phyloP scores from a whole-genome alignment of 2,888 invertebrate genomes.

The Neoaliturus tenellus region DNA sequence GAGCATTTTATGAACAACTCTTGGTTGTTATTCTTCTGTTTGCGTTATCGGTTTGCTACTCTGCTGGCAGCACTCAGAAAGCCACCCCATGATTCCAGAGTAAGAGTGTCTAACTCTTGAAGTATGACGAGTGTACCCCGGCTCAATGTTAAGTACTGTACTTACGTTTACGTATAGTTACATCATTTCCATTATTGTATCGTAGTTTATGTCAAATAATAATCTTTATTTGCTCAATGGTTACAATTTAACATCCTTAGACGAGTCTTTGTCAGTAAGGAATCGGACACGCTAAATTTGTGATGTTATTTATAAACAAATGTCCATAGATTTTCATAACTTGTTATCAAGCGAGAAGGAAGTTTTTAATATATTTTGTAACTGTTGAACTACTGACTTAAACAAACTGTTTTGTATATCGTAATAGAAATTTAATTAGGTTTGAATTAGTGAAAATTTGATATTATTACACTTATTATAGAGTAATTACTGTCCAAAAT shows the following conservation, averaged over 20 bases:
- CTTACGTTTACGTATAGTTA: constrained; percentile 45
- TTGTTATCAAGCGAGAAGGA: not conserved
- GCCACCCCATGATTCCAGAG: constrained; percentile 49
- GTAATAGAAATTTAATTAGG: not conserved
- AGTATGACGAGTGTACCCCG: constrained; percentile 5
- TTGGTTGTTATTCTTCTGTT: too few species aligned
- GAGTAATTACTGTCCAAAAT: too few species aligned
- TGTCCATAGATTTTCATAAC: not conserved
- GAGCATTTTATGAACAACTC: too few species aligned
- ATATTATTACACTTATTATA: too few species aligned
- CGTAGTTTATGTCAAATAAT: constrained; percentile 46
- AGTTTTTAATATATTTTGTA: not conserved
- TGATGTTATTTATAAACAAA: not conserved
- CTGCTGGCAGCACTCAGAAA: too few species aligned
- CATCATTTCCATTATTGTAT: not conserved
- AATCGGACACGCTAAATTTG: constrained; percentile 6
- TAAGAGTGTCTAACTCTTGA: constrained; percentile 59
- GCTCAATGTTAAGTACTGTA: constrained; percentile 51
- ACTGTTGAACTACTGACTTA: not conserved
- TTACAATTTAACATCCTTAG: constrained; percentile 10
- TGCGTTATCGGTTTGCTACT: too few species aligned
- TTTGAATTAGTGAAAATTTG: not conserved
- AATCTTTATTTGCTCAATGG: constrained; percentile 51
- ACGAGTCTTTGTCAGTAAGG: constrained; percentile 25
- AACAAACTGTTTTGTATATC: not conserved